A percentile compares a stretch with the other conserved stretches of the same genome.
Evolutionary conservation across 2,888 invertebrate genomes (phyloP).

Genomic region (Eupithecia inturbata): DNA sequence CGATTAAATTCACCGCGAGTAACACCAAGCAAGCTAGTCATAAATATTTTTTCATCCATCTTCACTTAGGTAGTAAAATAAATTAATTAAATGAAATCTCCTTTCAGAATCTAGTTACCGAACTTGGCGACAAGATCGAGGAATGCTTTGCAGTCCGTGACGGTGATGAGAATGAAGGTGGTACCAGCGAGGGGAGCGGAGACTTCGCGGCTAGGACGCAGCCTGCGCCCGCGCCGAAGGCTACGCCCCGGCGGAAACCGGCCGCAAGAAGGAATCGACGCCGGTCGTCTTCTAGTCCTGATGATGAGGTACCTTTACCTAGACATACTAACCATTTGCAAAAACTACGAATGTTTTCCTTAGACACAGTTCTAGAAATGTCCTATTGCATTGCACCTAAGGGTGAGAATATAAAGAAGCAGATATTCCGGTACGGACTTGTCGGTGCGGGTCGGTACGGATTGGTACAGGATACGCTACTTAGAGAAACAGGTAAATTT

Average conservation of each 20-base stretch:
- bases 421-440: too few species aligned
- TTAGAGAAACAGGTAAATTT: too few species aligned
- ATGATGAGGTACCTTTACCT: slow-evolving; percentile 62
- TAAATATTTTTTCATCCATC: neutral
- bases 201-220: slow-evolving; percentile 39
- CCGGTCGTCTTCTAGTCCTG: slow-evolving; percentile 67
- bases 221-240: slow-evolving; percentile 45
- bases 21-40: too few species aligned
- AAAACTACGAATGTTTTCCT: neutral
- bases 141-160: slow-evolving; percentile 84
- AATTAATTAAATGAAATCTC: neutral
- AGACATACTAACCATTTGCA: neutral
- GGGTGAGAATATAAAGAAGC: too few species aligned
- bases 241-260: slow-evolving; percentile 63
- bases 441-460: too few species aligned
- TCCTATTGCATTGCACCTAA: neutral
- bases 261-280: slow-evolving; percentile 56
- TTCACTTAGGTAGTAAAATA: neutral
- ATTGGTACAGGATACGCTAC: too few species aligned
- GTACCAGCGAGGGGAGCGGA: slow-evolving; percentile 38
- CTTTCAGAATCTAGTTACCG: slow-evolving; percentile 84
- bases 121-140: slow-evolving; percentile 87
- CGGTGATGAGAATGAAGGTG: slow-evolving; percentile 50
- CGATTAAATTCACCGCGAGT: too few species aligned
- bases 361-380: neutral